These are phyloP conservation scores for Herminia tarsipennalis DNA, from an alignment of 2,888 invertebrate genomes.

Conservation along the genomic window DNA sequence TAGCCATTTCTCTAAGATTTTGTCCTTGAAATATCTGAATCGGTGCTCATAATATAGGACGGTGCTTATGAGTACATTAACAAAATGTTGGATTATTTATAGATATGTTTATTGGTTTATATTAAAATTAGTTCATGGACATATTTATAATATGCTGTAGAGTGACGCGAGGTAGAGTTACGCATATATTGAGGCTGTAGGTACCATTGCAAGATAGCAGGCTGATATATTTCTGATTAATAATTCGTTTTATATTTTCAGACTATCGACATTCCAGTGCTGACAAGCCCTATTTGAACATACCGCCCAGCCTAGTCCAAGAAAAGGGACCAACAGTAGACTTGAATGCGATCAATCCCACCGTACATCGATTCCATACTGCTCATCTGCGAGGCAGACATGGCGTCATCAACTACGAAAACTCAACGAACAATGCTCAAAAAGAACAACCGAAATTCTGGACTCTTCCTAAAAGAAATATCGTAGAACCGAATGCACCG, in stretches of 20 bases:
- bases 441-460: constrained; percentile 82
- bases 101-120: no score
- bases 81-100: no score
- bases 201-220: neutral
- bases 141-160: constrained; percentile 2
- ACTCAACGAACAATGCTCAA: constrained; percentile 46
- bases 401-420: constrained; percentile 66
- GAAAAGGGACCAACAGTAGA: constrained; percentile 59
- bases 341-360: constrained; percentile 63
- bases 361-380: constrained; percentile 62
- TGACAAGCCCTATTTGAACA: constrained; percentile 76
- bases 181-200: neutral
- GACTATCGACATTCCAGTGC: constrained; percentile 89
- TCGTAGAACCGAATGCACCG: constrained; percentile 48
- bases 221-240: constrained; percentile 8
- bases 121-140: neutral
- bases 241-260: constrained; percentile 60
- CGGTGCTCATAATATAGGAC: neutral
- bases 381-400: constrained; percentile 72
- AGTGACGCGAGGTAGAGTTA: neutral
- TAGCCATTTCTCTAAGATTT: no score
- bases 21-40: no score
- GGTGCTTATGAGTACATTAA: neutral
- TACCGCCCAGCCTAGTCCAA: constrained; percentile 57
- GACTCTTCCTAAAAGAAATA: constrained; percentile 83